Conservation (phyloP, 2,797 vertebrate genomes). For the Moxostoma hubbsi region DNA sequence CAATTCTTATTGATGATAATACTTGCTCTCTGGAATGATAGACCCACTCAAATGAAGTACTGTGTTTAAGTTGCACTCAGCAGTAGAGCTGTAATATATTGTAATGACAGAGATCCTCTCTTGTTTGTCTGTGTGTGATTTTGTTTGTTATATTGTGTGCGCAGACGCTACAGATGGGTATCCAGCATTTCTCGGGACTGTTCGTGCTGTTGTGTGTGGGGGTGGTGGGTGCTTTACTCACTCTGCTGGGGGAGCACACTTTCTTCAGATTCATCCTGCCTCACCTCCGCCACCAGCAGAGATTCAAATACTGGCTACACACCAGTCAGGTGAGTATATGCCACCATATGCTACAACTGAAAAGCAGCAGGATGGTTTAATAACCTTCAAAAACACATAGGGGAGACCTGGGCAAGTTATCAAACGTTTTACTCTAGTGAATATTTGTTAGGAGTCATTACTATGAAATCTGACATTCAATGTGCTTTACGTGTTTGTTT, state of each 20-base stretch:
- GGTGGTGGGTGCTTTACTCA: constrained; percentile 87
- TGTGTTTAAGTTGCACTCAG: background rate
- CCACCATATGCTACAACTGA: background rate
- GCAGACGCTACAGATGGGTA: constrained; percentile 93
- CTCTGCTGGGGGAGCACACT: constrained; percentile 86
- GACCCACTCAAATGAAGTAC: background rate
- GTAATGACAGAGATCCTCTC: background rate
- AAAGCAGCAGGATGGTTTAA: background rate
- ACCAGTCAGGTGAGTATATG: constrained; percentile 86
- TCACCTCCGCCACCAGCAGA: constrained; percentile 81
- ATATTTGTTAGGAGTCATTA: too few relatives aligned
- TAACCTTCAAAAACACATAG: background rate
- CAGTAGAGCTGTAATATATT: background rate
- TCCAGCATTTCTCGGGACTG: constrained; percentile 92
- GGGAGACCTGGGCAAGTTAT: too few relatives aligned
- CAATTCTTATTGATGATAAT: background rate
- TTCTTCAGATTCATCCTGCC: constrained; percentile 90
- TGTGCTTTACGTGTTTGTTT: too few relatives aligned
- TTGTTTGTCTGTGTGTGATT: background rate
- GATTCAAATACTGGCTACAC: constrained; percentile 92
- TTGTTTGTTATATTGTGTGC: constrained; percentile 20
- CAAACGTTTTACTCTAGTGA: too few relatives aligned
- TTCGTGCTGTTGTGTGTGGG: constrained; percentile 92
- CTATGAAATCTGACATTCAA: too few relatives aligned
- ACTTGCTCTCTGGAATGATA: background rate